Base-by-base conservation (phyloP, 2,888 invertebrate genomes). In the Mythimna lalbum region DNA sequence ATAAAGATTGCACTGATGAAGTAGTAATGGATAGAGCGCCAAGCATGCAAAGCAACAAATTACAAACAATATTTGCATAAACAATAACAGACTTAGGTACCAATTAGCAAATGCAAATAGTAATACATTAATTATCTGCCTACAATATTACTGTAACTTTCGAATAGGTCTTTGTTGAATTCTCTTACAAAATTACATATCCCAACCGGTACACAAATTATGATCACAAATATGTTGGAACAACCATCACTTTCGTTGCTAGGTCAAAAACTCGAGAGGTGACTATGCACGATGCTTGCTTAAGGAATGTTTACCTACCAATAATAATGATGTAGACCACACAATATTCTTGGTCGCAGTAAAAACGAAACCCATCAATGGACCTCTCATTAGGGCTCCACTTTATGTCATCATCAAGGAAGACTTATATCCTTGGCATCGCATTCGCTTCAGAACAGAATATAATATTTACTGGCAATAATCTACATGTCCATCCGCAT, bases 361-460 rank as follows among this genome's bases (percentile, higher is more conserved):
- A 79, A 78, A 80, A 82, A 80, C 78, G 57, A 73, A 76, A 65
- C 68, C 76, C 80, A 83, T 85, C 74, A 85, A 81, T 80, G 78
- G 79, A 57, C 62, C 36, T 63, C 67, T 74, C 81, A 81, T 86
- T 83, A 85, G 49, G 63, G 67, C 57, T 27, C 62, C 60, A 52
- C 63, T 76, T 74, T 63, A 80, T 77, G 68, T 68, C 80, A 63
- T 75, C 76, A 74, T 81, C 76, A 85, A 81, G 79, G 76, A 64
- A 78, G 75, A 66, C 65, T 63, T 60, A 77, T 81, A 85, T 83
- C 80, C 84, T 83, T 85, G 69, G 53, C 59, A 56, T 50, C 67
- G 63, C 67, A 71, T 76, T 70, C 76, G 50, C 65, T 63, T 68
- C 62, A 69, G 72, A 69, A 85, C 64, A 77, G 71, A 80, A 63